A percentile compares a stretch with the other conserved stretches of the same genome.
phyloP scores from a whole-genome alignment of 2,888 invertebrate species.

The Slavum lentiscoides region DNA sequence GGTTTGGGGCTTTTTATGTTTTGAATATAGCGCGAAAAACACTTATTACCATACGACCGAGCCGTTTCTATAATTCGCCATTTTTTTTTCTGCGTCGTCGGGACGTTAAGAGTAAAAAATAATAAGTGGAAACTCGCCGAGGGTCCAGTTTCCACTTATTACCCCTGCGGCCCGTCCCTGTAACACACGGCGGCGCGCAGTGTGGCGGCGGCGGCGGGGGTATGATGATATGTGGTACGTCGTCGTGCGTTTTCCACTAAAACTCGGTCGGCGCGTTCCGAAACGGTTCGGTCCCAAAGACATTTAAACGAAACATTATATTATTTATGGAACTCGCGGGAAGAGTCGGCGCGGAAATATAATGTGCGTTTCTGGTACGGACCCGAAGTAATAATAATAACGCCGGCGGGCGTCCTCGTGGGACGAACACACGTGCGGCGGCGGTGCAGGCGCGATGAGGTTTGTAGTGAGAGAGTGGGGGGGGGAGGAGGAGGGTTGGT shows the following conservation, averaged over 20 bases:
- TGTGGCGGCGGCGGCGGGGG: neutral
- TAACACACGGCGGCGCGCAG: neutral
- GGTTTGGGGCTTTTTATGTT: neutral
- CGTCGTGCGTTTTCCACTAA: neutral
- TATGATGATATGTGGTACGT: neutral
- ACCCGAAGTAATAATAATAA: neutral
- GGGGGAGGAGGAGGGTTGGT: neutral
- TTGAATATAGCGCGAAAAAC: constrained; percentile 1
- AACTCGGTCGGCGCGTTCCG: neutral
- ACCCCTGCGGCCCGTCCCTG: too few species aligned
- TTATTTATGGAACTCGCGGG: constrained; percentile 40
- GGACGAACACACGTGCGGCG: neutral
- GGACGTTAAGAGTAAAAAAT: constrained; percentile 9
- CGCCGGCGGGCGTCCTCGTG: neutral
- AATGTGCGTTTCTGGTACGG: constrained; percentile 16
- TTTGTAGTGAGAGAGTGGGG: too few species aligned
- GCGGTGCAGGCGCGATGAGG: neutral
- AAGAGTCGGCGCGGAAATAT: constrained; percentile 33
- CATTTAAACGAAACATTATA: constrained; percentile 34
- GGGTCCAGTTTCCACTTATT: neutral
- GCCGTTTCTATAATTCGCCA: constrained; percentile 30
- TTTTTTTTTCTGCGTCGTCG: constrained; percentile 22
- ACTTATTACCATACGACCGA: constrained; percentile 1
- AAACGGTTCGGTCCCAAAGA: constrained; percentile 20
- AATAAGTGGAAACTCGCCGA: constrained; percentile 16